Conservation (phyloP, 2,888 invertebrate genomes). For the Oasisia sp. region DNA sequence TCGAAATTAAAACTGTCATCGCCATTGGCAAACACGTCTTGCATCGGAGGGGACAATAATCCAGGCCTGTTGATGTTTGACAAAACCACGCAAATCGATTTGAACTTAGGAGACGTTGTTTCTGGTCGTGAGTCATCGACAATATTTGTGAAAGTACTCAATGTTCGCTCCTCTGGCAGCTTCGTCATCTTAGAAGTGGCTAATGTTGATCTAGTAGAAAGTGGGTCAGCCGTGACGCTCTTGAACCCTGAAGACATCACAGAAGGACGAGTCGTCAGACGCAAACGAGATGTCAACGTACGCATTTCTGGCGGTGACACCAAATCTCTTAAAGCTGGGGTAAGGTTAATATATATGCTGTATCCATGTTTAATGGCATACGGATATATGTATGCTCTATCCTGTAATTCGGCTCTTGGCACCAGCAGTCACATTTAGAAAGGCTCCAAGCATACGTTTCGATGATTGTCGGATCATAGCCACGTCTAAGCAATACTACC, state of each 20-base stretch:
- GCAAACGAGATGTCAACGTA: not conserved
- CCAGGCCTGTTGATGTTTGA: conserved; percentile 20
- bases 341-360: not conserved
- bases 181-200: not conserved
- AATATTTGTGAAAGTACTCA: not conserved
- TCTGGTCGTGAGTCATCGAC: not conserved
- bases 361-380: not conserved
- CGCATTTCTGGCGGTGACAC: not conserved
- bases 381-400: not conserved
- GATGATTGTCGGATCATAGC: no score
- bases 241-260: not conserved
- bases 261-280: not conserved
- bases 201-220: not conserved
- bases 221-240: not conserved
- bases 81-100: not conserved
- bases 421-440: no score
- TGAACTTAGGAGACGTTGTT: not conserved
- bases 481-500: no score
- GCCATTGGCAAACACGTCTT: not conserved
- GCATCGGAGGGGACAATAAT: conserved; percentile 1
- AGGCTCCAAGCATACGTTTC: no score
- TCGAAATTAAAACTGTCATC: not conserved
- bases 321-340: not conserved
- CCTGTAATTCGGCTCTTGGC: no score
- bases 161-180: not conserved